Evolutionary conservation across 2,113 vertebrate genomes (phyloP).

Genomic region (Albula goreensis): DNA sequence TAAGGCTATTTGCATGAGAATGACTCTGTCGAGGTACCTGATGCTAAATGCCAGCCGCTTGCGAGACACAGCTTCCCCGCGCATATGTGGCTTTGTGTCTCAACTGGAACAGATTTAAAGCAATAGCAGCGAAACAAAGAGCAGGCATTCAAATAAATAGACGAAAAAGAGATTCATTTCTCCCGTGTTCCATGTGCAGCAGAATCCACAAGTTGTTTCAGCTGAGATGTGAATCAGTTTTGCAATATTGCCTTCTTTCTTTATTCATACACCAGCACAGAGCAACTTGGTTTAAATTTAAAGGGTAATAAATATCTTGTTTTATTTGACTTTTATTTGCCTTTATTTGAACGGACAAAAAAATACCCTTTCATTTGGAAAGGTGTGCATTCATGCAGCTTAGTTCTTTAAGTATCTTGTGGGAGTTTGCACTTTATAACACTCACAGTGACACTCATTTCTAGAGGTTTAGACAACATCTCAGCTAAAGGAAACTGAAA

Average conservation of each 20-base stretch:
- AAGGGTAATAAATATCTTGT: not conserved
- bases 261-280: not conserved
- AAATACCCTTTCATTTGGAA: not conserved
- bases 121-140: not conserved
- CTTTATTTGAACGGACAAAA: not conserved
- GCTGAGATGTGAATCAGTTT: not conserved
- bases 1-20: slow-evolving; percentile 19
- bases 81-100: not conserved
- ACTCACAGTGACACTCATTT: not conserved
- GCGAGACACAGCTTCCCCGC: not conserved
- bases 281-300: not conserved
- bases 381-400: not conserved
- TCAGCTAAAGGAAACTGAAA: no score
- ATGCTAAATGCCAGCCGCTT: not conserved
- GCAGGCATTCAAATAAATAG: not conserved
- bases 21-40: not conserved
- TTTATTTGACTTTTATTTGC: not conserved
- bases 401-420: not conserved
- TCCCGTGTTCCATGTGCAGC: not conserved
- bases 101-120: not conserved
- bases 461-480: not conserved
- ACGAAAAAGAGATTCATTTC: not conserved
- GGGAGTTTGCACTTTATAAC: not conserved
- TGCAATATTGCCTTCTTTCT: not conserved
- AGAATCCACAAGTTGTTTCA: not conserved